A percentile compares a stretch with the other conserved stretches of the same genome.
Conservation (phyloP, 2,888 invertebrate genomes). For the Cecidostiba fungosa region DNA sequence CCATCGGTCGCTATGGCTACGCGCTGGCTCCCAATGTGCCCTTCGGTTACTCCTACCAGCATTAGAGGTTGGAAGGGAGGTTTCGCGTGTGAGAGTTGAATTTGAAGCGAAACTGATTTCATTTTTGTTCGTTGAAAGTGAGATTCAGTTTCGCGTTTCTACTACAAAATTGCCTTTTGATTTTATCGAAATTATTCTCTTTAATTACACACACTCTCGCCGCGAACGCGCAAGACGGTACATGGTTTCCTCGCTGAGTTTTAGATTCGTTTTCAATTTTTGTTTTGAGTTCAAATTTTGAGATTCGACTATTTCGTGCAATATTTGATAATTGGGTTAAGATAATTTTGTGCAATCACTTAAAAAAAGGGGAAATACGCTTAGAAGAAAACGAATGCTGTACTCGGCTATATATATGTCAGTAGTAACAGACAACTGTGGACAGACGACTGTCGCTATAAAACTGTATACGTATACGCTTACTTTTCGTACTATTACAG, state of each 20-base stretch:
- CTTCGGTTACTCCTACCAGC: constrained; percentile 49
- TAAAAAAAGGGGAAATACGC: not conserved
- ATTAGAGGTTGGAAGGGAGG: constrained; percentile 9
- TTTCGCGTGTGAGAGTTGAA: not conserved
- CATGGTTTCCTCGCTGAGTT: constrained; percentile 25
- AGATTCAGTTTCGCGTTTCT: not conserved
- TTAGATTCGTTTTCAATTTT: not conserved
- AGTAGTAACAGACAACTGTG: not conserved
- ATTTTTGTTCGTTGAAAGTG: not conserved
- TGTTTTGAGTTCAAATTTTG: not conserved
- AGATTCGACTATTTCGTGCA: not conserved
- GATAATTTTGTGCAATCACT: not conserved
- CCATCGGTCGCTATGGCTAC: constrained; percentile 67
- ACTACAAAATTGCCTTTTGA: not conserved
- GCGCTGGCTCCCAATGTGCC: constrained; percentile 63
- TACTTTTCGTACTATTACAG: no score
- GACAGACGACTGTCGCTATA: not conserved
- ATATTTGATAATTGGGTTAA: not conserved
- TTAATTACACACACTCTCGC: not conserved
- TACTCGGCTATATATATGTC: not conserved
- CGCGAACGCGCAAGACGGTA: constrained; percentile 6
- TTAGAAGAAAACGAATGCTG: not conserved
- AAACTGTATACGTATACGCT: not conserved
- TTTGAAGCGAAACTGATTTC: not conserved
- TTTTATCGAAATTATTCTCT: not conserved